Evolutionary conservation across 2,888 invertebrate species (phyloP), one percentile per base, ranked within the genome.

Genomic region (Drosophila sordidapex): DNA sequence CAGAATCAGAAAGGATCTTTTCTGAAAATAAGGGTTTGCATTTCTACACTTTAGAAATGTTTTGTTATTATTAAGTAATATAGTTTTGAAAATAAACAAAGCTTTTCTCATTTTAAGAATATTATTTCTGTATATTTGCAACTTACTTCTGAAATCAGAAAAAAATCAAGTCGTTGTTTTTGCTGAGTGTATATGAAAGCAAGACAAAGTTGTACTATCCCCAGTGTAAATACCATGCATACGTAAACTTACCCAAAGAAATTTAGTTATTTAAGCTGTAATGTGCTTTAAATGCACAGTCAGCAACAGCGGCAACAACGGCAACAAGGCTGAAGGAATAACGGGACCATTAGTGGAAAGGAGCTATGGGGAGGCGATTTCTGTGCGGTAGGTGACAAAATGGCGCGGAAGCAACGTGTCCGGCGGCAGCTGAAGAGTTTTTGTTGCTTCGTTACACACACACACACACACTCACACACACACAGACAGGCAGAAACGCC

Each of bases 351-450:
- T 59, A 69, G 60, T 36, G 54, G 36, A 60, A 51, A 48, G 49
- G 31, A 51, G 49, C 74, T 64, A 61, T 15, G 48, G 65, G 69
- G 74, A 67, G 46, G 36, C 52, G 65, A 40, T 69, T 71, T 65
- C 36, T 54, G 31, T 36, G 13, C 46, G 18, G 36, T 18, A 69
- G 81, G 75, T 78, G 81, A 81, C 70, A 69, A 83, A 79, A 79
- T 71, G 65, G 68, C 68, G 59, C 56, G 66, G 59, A 83, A 83
- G 59, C 53, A 48, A 76, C 64, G 52, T 70, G 72, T 69, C 64
- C 76, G 57, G 58, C 29, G 75, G 56, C 59, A 60, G 53, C 64
- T 67, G 73, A n/a, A 63, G 56, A 79, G 65, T 67, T 79, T 65
- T 56, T 60, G 77, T 61, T 70, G 63, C 62, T 70, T 70, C 67